Evolutionary conservation across 2,888 invertebrate species (phyloP).

Genomic region (Perizoma flavofasciatum): DNA sequence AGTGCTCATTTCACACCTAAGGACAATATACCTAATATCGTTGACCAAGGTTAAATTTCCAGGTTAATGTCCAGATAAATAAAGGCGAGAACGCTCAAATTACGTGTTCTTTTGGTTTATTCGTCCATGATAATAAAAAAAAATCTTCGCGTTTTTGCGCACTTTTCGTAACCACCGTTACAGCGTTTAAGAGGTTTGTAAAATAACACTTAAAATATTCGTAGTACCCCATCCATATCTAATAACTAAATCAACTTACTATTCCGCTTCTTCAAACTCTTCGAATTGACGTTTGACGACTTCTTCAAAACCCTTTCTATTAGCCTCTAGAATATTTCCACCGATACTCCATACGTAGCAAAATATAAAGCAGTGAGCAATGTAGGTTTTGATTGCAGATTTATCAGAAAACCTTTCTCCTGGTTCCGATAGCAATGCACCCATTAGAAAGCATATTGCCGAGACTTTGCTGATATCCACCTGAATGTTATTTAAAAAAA

Average conservation of each 20-base stretch:
- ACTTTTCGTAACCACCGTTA: too few species aligned
- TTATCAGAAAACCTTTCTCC: slow-evolving; percentile 85
- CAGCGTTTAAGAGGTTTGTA: too few species aligned
- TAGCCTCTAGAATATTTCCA: slow-evolving; percentile 90
- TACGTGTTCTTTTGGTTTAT: too few species aligned
- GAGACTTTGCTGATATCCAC: slow-evolving; percentile 92
- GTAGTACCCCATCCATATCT: too few species aligned
- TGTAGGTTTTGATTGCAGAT: slow-evolving; percentile 84
- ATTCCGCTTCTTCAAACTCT: slow-evolving; percentile 86
- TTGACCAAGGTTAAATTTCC: too few species aligned
- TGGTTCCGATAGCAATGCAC: slow-evolving; percentile 87
- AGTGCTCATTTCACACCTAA: too few species aligned
- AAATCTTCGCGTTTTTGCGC: too few species aligned
- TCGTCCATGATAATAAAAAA: too few species aligned
- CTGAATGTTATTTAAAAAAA: slow-evolving; percentile 64
- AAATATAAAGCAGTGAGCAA: slow-evolving; percentile 92
- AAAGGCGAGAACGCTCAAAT: too few species aligned
- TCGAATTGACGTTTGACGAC: slow-evolving; percentile 88
- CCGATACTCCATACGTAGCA: slow-evolving; percentile 93
- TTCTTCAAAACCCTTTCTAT: slow-evolving; percentile 88
- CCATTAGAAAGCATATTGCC: slow-evolving; percentile 89
- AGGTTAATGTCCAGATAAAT: too few species aligned
- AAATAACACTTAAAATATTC: too few species aligned
- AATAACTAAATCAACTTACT: slow-evolving; percentile 50
- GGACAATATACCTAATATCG: too few species aligned